Conservation (phyloP, 2,888 invertebrate species). For the Allygus modestus region DNA sequence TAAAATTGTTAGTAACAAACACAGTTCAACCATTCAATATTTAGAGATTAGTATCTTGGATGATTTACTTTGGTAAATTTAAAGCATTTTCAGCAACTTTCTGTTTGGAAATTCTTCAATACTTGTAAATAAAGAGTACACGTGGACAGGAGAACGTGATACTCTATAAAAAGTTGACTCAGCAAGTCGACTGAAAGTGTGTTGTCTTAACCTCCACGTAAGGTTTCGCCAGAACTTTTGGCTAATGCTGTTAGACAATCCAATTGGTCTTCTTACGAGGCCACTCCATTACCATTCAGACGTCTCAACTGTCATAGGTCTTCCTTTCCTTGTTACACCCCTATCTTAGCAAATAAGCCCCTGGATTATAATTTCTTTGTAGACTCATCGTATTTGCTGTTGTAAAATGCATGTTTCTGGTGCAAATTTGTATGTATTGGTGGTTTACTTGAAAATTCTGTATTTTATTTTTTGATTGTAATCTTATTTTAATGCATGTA, state of each 20-base stretch:
- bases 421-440: too few species aligned
- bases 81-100: too few species aligned
- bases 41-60: too few species aligned
- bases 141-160: not conserved
- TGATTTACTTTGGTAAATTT: too few species aligned
- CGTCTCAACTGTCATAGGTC: conserved; percentile 53
- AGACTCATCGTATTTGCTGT: not conserved
- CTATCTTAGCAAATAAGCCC: conserved; percentile 5
- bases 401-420: too few species aligned
- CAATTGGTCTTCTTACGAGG: conserved; percentile 57
- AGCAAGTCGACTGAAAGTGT: conserved; percentile 37
- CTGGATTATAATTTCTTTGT: not conserved
- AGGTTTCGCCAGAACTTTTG: conserved; percentile 60
- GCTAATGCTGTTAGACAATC: conserved; percentile 58
- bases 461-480: too few species aligned
- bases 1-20: too few species aligned
- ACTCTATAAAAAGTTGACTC: conserved; percentile 25
- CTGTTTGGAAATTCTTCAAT: too few species aligned
- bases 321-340: conserved; percentile 49
- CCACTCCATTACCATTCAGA: conserved; percentile 56
- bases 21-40: too few species aligned
- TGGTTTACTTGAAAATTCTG: too few species aligned
- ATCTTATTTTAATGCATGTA: too few species aligned
- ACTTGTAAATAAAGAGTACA: not conserved
- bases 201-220: conserved; percentile 58